phyloP scores from a whole-genome alignment of 2,888 invertebrate genomes.

The Linnaemya vulpina region DNA sequence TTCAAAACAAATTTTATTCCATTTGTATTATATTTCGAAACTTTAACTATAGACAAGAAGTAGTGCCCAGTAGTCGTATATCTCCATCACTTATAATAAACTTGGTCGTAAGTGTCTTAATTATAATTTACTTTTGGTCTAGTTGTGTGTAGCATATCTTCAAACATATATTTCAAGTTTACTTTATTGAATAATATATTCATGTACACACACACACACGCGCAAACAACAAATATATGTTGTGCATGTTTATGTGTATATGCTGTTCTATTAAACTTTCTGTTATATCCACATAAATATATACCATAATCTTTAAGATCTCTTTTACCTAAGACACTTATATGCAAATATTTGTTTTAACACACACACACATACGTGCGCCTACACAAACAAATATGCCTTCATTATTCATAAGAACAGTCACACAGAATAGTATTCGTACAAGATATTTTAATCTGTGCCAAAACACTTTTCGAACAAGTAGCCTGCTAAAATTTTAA shows the following conservation, averaged over 20 bases:
- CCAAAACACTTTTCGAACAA: too few relatives aligned
- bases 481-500: too few relatives aligned
- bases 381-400: conserved; percentile 21
- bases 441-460: background rate
- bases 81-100: background rate
- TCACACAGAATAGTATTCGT: background rate
- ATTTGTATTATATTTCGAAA: too few relatives aligned
- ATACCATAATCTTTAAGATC: conserved; percentile 53
- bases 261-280: conserved; percentile 24
- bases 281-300: conserved; percentile 7
- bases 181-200: conserved; percentile 7
- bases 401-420: conserved; percentile 33
- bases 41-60: too few relatives aligned
- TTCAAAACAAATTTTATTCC: background rate
- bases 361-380: background rate
- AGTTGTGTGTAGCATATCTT: background rate
- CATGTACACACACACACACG: too few relatives aligned
- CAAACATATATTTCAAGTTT: background rate
- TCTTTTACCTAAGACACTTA: conserved; percentile 37
- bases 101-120: background rate
- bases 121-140: conserved; percentile 2
- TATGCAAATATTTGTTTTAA: conserved; percentile 48
- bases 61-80: background rate
- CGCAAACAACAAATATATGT: too few relatives aligned
- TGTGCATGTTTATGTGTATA: background rate